phyloP scores from a whole-genome alignment of 2,797 vertebrate species.

The Neomorphus geoffroyi region DNA sequence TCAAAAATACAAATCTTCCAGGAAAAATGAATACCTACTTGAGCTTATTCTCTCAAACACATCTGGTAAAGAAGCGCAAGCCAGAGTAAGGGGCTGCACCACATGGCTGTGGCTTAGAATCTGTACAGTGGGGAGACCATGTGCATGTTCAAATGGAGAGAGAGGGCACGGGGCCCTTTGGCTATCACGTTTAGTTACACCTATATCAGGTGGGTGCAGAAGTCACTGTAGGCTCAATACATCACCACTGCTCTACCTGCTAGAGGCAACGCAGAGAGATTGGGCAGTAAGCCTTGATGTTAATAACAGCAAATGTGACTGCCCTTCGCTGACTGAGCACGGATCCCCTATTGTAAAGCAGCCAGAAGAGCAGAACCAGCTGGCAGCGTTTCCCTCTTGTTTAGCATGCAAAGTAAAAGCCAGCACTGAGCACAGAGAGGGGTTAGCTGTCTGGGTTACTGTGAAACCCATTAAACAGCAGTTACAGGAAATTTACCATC shows the following conservation, averaged over 20 bases:
- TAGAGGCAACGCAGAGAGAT: not conserved
- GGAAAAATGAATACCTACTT: not conserved
- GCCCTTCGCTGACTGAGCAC: not conserved
- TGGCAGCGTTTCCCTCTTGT: not conserved
- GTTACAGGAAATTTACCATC: not conserved
- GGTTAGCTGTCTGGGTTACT: not conserved
- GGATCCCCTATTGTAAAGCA: not conserved
- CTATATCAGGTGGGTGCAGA: not conserved
- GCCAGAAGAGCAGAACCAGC: not conserved
- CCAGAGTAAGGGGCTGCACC: not conserved
- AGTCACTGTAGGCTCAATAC: not conserved
- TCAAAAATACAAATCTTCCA: not conserved
- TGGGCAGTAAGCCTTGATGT: not conserved
- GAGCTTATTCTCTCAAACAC: not conserved
- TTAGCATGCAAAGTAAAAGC: not conserved
- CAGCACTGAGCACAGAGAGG: not conserved
- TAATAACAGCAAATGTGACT: fast-evolving
- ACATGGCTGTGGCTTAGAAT: not conserved
- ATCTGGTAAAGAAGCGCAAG: not conserved
- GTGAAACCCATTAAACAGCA: not conserved
- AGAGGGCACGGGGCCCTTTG: not conserved
- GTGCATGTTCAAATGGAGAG: too few species aligned
- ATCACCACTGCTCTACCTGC: not conserved
- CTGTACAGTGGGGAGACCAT: not conserved
- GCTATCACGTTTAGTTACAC: not conserved